Base-by-base conservation (phyloP, 2,888 invertebrate genomes). In the Scaptomyza polygonia region DNA sequence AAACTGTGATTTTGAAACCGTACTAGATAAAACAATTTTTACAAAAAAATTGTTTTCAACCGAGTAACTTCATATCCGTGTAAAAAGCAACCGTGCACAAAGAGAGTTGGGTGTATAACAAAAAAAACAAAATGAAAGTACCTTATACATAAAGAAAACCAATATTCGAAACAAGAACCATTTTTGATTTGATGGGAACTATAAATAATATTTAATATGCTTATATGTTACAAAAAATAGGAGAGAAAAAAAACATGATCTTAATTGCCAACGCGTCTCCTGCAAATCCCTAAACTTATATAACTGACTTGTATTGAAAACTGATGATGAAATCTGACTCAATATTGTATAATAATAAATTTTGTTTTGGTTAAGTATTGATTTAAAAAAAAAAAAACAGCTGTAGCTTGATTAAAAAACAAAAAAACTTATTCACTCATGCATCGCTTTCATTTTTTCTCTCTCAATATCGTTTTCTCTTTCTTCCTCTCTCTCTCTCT, bases 351-450 rank as follows among this genome's bases (percentile, higher is more conserved):
- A 29, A 25, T 3, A 21, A 14, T 25, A 47, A 21, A 59, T n/a
- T 57, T 32, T 49, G 34, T 47, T 47, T 27, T 18, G 39, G 29
- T 32, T 52, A 7, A 63, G 47, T 44, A 45, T 51, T 30, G 18
- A 45, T 27, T 21, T n/a, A n/a, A 39, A 30, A 62, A 39, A 45
- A 8, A 18, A 40, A 12, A 40, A 21, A 51, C 21, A 57, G 70
- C 66, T 71, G 56, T 34, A 53, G 59, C 71, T 65, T 75, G 30
- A 43, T 59, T 42, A 7, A n/a, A 34, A 34, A 34, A 21, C 1
- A 21, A 34, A n/a, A n/a, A 36, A 59, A 52, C 43, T 59, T 45
- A 18, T 59, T 59, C 72, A 72, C 67, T 74, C 67, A 74, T 67
- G 45, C 57, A 53, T 52, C 39, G 56, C 74, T 57, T 73, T 21